Percentiles rank a stretch among this genome's conserved stretches.
phyloP scores from a whole-genome alignment of 2,888 invertebrate genomes.

The Gymnosoma rotundatum region DNA sequence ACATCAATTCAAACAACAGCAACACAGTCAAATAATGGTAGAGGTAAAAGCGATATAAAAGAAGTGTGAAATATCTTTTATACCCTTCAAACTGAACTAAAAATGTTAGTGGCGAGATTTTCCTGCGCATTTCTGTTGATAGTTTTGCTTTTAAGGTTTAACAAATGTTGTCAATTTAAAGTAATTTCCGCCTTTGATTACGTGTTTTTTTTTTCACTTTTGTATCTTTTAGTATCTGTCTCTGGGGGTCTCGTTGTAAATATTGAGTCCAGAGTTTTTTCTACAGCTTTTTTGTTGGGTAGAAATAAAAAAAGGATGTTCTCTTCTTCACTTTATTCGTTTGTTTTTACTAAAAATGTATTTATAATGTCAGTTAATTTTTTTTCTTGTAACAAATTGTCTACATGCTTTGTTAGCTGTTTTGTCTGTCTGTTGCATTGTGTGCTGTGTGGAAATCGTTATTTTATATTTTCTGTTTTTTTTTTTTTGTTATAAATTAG shows the following conservation, averaged over 20 bases:
- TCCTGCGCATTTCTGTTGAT: slow-evolving; percentile 22
- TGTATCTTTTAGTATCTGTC: slow-evolving; percentile 52
- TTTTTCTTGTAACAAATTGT: slow-evolving; percentile 64
- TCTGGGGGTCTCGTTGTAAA: slow-evolving; percentile 61
- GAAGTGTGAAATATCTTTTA: slow-evolving; percentile 69
- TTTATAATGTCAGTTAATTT: slow-evolving; percentile 64
- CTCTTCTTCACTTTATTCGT: slow-evolving; percentile 6
- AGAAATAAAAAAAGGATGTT: slow-evolving; percentile 58
- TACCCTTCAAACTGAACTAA: slow-evolving; percentile 37
- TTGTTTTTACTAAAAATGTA: slow-evolving; percentile 60
- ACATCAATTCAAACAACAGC: slow-evolving; percentile 59
- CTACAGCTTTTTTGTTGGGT: slow-evolving; percentile 12
- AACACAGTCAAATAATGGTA: slow-evolving; percentile 18
- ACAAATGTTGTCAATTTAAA: slow-evolving; percentile 69
- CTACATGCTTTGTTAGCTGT: slow-evolving; percentile 61
- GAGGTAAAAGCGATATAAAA: slow-evolving; percentile 31
- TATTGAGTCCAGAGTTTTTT: slow-evolving; percentile 9
- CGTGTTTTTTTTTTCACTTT: slow-evolving; percentile 39
- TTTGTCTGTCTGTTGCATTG: slow-evolving; percentile 16
- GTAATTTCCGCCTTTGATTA: slow-evolving; percentile 71
- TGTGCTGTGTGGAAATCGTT: slow-evolving; percentile 46
- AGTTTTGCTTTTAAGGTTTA: slow-evolving; percentile 50
- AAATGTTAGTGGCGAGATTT: slow-evolving; percentile 25
- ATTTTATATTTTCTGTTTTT: slow-evolving; percentile 16
- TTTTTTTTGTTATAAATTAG: slow-evolving; percentile 66